These are phyloP conservation scores for Falcaria lacertinaria DNA, from an alignment of 2,888 invertebrate genomes.

Conservation along the genomic window DNA sequence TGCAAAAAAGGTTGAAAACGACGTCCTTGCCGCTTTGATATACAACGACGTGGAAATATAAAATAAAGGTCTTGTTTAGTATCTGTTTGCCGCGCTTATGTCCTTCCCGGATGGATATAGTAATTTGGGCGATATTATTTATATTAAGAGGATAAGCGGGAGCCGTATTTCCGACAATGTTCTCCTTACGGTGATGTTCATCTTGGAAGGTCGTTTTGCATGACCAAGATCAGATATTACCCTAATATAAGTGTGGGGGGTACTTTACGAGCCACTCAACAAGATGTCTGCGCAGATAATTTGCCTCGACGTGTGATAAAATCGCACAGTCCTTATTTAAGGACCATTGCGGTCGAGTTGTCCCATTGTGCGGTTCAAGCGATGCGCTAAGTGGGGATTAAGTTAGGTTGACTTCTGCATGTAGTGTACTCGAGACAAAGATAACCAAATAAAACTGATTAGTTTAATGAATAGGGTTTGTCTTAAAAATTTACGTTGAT, in stretches of 20 bases:
- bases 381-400: conserved; percentile 38
- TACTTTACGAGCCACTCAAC: conserved; percentile 56
- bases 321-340: conserved; percentile 49
- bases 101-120: conserved; percentile 12
- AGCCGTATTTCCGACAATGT: conserved; percentile 30
- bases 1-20: conserved; percentile 4
- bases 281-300: conserved; percentile 50
- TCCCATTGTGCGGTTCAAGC: conserved; percentile 41
- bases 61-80: conserved; percentile 7
- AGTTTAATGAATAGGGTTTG: neutral
- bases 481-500: no score
- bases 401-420: conserved; percentile 20
- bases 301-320: conserved; percentile 60
- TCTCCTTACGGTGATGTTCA: conserved; percentile 33
- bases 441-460: conserved; percentile 13
- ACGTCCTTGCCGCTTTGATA: conserved; percentile 7
- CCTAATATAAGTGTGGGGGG: conserved; percentile 59
- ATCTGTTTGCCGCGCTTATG: conserved; percentile 7
- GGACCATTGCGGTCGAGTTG: conserved; percentile 25
- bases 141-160: conserved; percentile 32
- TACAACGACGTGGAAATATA: conserved; percentile 19
- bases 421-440: conserved; percentile 13
- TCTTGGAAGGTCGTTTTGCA: conserved; percentile 47
- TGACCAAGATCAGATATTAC: conserved; percentile 62
- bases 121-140: conserved; percentile 35